phyloP scores from a whole-genome alignment of 1,140 invertebrate genomes.

The Tetramorium alpestre region DNA sequence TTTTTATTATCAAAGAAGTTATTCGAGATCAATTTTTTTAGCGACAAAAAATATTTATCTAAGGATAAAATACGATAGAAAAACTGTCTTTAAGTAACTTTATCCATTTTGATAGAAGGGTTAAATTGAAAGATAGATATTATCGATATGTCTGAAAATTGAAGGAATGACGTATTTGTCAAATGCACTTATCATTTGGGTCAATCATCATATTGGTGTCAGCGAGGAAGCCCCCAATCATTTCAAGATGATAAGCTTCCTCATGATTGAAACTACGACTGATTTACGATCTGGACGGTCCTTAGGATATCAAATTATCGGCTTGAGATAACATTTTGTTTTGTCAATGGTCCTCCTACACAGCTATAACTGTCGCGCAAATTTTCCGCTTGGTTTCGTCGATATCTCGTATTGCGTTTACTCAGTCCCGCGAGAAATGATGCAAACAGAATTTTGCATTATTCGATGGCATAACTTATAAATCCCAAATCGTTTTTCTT shows the following conservation, averaged over 20 bases:
- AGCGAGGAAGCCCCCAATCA: conserved; percentile 5
- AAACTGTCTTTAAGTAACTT: not conserved
- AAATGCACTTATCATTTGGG: conserved; percentile 29
- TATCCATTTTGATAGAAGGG: not conserved
- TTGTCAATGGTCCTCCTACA: not conserved
- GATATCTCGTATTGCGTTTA: conserved; percentile 8
- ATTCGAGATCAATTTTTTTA: not conserved
- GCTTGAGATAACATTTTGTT: conserved; percentile 49
- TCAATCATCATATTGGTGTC: conserved; percentile 33
- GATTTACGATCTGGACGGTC: conserved; percentile 28
- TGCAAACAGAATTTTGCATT: conserved; percentile 27
- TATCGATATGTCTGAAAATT: conserved; percentile 15
- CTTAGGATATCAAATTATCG: conserved; percentile 56
- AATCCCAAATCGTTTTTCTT: conserved; percentile 7
- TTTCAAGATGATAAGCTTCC: conserved; percentile 46
- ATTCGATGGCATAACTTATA: not conserved
- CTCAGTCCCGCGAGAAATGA: conserved; percentile 5
- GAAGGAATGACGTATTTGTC: conserved; percentile 29
- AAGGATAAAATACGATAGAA: not conserved
- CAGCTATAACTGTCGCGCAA: conserved; percentile 23
- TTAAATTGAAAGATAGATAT: not conserved
- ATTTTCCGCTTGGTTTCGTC: conserved; percentile 14
- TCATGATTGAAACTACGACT: conserved; percentile 20
- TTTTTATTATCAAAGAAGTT: not conserved
- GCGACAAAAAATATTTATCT: not conserved